Conservation (phyloP, 2,113 vertebrate genomes). For the Ciconia stormi region DNA sequence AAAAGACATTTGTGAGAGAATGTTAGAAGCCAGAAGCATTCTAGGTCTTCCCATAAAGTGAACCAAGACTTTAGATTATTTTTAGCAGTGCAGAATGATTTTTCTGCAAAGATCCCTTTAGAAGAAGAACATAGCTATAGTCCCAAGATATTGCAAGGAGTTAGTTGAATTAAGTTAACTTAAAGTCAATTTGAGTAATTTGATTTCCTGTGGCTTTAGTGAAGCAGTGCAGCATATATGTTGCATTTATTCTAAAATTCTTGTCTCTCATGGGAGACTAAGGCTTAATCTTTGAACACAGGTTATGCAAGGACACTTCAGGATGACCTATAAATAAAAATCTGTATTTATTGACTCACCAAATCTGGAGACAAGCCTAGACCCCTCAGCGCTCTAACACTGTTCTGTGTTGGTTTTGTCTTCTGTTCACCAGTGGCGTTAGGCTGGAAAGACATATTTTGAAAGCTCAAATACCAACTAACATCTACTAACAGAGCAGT, state of each 20-base stretch:
- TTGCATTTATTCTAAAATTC: background rate
- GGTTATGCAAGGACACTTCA: background rate
- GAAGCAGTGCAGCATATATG: background rate
- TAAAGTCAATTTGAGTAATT: background rate
- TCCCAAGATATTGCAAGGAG: background rate
- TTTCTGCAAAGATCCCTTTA: background rate
- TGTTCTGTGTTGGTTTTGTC: constrained; percentile 84
- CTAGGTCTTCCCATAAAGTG: background rate
- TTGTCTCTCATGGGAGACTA: background rate
- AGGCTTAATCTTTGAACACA: background rate
- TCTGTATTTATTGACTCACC: constrained; percentile 61
- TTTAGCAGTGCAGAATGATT: background rate
- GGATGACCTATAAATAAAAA: background rate
- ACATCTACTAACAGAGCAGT: background rate
- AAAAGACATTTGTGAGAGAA: background rate
- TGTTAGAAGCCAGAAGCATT: background rate
- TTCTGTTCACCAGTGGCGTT: constrained; percentile 81
- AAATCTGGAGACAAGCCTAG: constrained; percentile 82
- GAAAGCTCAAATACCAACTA: background rate
- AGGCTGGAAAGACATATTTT: constrained; percentile 71
- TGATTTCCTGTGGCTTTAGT: background rate
- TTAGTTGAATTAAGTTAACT: background rate
- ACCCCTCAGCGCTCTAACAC: constrained; percentile 77
- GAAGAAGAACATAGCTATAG: background rate
- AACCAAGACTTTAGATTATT: background rate